Conservation (phyloP, 2,888 invertebrate species). For the Mamestra brassicae region DNA sequence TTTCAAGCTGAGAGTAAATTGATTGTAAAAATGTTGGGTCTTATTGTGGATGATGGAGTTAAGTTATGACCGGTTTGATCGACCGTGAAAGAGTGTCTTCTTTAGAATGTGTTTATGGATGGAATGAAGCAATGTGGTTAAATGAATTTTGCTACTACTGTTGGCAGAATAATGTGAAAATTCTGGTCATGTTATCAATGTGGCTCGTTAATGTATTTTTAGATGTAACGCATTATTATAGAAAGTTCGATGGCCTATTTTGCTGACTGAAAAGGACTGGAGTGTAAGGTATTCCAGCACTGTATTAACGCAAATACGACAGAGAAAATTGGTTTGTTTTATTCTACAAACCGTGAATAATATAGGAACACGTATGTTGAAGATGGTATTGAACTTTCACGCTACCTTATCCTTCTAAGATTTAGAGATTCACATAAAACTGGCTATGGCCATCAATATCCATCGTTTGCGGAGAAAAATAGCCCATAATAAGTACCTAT, state of each 20-base stretch:
- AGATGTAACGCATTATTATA: background rate
- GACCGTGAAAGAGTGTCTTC: conserved; percentile 44
- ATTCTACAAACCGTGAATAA: background rate
- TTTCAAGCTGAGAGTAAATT: conserved; percentile 75
- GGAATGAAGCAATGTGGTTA: background rate
- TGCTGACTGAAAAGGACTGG: background rate
- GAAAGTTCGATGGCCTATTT: conserved; percentile 1
- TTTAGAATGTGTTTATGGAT: conserved; percentile 26
- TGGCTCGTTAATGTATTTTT: background rate
- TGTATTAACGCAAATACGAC: too few species aligned
- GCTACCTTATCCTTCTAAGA: conserved; percentile 30
- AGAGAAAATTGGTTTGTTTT: background rate
- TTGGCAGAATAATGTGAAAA: background rate
- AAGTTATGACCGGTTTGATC: conserved; percentile 55
- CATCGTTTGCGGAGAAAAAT: conserved; percentile 52
- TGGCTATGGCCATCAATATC: conserved; percentile 46
- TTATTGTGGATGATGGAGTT: conserved; percentile 58
- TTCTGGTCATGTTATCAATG: background rate
- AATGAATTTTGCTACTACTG: background rate
- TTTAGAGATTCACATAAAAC: conserved; percentile 50
- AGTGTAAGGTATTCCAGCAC: background rate
- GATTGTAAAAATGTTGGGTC: conserved; percentile 65
- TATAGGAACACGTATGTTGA: background rate
- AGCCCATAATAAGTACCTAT: conserved; percentile 53
- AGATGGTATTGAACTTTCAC: conserved; percentile 33